Base-by-base conservation (phyloP, 2,113 vertebrate genomes). In the Meleagris gallopavo region DNA sequence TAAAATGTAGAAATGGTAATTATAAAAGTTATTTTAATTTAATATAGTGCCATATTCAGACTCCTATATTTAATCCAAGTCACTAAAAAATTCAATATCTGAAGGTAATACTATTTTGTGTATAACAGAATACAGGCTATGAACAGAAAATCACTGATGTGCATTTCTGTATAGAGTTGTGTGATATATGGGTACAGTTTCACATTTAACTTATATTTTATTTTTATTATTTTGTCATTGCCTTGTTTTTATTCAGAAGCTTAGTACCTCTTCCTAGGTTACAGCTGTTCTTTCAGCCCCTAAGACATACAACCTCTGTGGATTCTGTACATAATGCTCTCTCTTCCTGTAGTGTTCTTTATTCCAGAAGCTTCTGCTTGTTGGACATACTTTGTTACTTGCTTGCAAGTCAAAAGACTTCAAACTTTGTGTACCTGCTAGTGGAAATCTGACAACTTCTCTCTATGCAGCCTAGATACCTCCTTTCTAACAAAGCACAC, bases 21-120 rank as follows among this genome's bases (percentile, higher is more conserved):
- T 77, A 60, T 55, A 90, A 88, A 92, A 69, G 80, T 86, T 7
- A 90, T 57, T 91, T 89, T 81, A 88, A 76, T 90, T 95, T 78
- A 70, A 83, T 74, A 30, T 80, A 80, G 34, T 0, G 0, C 21
- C 74, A 13, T 81, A 64, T 86, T 83, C 57, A 84, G 60, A 38
- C 41, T 81, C 10, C 10, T 29, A 64, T 84, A 52, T 89, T 54
- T 54, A 54, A 29, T 54, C 14, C 27, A 29, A 54, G 27, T 54
- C 8, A 16, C 52, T 54, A 29, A 54, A 54, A 29, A 29, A 54
- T 54, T 54, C 14, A 29, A 27, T 29, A 29, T 29, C 52, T 18
- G 15, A 50, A 80, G 60, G n/a, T 43, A 54, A 16, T 21, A 13
- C 43, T 27, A 25, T 88, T 93, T 88, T 34, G 25, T 22, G 30